These are phyloP conservation scores for Ochropleura leucogaster DNA, from an alignment of 2,888 invertebrate genomes.

Conservation along the genomic window DNA sequence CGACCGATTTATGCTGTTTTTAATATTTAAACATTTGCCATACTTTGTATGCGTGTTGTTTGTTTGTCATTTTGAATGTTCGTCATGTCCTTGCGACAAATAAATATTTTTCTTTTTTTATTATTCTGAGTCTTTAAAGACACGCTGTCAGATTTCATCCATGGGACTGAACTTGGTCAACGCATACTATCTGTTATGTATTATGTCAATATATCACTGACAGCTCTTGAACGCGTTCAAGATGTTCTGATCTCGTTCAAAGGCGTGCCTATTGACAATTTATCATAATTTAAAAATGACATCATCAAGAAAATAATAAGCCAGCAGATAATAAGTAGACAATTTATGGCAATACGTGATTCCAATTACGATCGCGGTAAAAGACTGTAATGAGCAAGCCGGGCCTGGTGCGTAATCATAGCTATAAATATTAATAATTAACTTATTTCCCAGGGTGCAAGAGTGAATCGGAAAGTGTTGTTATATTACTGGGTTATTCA, in stretches of 20 bases:
- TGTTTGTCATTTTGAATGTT: no score
- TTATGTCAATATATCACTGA: neutral
- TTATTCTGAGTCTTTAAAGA: neutral
- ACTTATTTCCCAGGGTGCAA: conserved; percentile 9
- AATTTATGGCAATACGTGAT: conserved; percentile 29
- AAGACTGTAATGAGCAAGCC: conserved; percentile 25
- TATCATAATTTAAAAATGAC: neutral
- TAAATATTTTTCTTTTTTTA: no score
- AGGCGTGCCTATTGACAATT: neutral
- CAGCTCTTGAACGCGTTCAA: neutral
- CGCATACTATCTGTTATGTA: neutral
- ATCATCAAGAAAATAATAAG: conserved; percentile 1
- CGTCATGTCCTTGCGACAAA: no score
- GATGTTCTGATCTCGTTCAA: neutral
- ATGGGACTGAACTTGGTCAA: neutral
- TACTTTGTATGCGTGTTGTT: no score
- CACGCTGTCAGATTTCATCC: neutral
- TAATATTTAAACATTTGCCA: no score
- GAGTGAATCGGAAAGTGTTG: conserved; percentile 4
- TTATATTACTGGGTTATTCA: conserved; percentile 9
- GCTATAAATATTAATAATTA: conserved; percentile 31
- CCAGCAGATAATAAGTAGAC: conserved; percentile 6
- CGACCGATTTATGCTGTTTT: no score
- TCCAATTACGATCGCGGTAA: conserved; percentile 21
- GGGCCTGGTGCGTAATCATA: conserved; percentile 20